Base-by-base conservation (phyloP, 2,113 vertebrate genomes). In the Tichodroma muraria region DNA sequence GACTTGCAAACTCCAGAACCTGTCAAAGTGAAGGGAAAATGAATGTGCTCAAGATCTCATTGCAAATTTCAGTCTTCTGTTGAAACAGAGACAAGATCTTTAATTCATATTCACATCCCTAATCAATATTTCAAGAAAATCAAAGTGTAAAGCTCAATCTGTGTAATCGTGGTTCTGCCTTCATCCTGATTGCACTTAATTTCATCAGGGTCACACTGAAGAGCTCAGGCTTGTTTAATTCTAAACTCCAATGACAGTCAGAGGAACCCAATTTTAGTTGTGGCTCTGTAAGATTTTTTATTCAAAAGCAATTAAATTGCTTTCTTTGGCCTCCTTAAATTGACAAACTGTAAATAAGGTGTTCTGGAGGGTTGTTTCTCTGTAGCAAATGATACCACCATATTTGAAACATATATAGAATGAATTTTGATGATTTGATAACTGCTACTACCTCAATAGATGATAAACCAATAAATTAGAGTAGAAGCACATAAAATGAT, bases 391-490 rank as follows among this genome's bases (percentile, higher is more conserved):
- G 10, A 9, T 61, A 57, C 27, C 66, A 49, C 18, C 27, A 6
- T 54, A 49, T 63, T 88, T 85, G 86, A 96, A 91, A 73, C 37
- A 80, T 9, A 56, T 30, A 77, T 18, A 80, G 59, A 53, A 77
- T 70, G 64, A 56, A 40, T 81, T 59, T 69, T 78, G 73, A 57
- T 88, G 84, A 80, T 59, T 69, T 78, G 73, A 57, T 88, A 86
- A 80, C 72, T 95, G 57, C 75, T 93, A 15, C 57, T 77, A 6
- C 70, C 66, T 82, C 73, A 84, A 20, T 71, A 80, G 84, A 71
- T 45, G 66, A 78, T 76, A 86, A 93, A 77, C 57, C 79, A 80
- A 88, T 95, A 92, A 96, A 94, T 90, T 91, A 84, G 84, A 90
- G 82, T 76, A 92, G 77, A 10, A 4, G 57, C 44, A n/a, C 37